Percentiles rank a stretch among this genome's conserved stretches.
Conservation (phyloP, 1,140 invertebrate species). For the Teleogryllus occipitalis region DNA sequence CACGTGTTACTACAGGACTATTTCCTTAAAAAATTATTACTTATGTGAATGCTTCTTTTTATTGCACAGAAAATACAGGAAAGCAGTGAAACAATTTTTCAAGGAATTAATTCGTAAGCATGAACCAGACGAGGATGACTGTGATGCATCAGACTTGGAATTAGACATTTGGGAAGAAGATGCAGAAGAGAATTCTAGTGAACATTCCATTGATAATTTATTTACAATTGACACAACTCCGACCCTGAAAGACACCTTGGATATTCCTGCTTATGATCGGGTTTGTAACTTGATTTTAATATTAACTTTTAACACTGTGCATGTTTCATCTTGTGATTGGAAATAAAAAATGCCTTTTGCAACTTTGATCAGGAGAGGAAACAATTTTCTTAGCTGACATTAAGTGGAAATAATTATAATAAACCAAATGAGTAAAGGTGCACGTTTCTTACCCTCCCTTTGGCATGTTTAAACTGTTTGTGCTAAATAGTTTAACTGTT, state of each 20-base stretch:
- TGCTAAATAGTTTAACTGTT: no score
- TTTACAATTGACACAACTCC: conserved; percentile 37
- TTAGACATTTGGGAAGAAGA: conserved; percentile 18
- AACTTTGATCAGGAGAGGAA: no score
- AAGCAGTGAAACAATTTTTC: conserved; percentile 15
- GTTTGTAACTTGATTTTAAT: conserved; percentile 25
- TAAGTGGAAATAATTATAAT: no score
- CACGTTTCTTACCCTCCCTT: no score
- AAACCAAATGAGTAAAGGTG: no score
- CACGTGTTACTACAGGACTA: no score
- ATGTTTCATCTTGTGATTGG: no score
- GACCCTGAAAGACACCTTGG: conserved; percentile 31
- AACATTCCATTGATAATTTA: conserved; percentile 18
- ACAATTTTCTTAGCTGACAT: no score
- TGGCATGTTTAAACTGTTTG: no score
- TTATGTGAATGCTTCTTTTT: background rate
- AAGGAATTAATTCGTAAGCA: conserved; percentile 18
- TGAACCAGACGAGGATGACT: conserved; percentile 12
- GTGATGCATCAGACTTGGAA: conserved; percentile 17
- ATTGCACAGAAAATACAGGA: conserved; percentile 14
- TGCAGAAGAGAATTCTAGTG: background rate
- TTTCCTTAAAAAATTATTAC: background rate
- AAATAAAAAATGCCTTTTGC: no score
- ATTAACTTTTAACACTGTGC: no score
- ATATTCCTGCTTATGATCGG: conserved; percentile 38